Evolutionary conservation across 2,113 vertebrate genomes (phyloP).

Genomic region (Chloropsis hardwickii): DNA sequence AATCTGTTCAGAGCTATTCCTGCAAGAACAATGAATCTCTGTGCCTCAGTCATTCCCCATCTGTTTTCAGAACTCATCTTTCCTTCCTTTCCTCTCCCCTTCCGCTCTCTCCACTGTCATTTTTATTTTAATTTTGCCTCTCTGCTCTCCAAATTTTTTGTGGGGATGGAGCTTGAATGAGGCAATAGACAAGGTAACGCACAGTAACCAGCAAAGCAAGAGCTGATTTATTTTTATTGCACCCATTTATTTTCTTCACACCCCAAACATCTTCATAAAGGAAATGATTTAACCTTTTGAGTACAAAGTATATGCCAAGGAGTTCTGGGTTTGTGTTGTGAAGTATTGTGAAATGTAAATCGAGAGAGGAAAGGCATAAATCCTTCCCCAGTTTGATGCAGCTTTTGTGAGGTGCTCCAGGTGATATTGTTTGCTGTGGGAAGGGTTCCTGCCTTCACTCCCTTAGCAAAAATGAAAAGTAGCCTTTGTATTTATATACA

Average conservation of each 20-base stretch:
- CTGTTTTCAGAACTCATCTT: constrained; percentile 51
- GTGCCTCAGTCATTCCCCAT: constrained; percentile 39
- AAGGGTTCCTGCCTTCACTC: neutral
- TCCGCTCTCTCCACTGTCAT: neutral
- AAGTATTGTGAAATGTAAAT: neutral
- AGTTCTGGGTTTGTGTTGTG: neutral
- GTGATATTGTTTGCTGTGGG: neutral
- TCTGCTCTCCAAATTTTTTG: neutral
- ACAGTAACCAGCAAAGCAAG: neutral
- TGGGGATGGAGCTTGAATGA: neutral
- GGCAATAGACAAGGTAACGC: neutral
- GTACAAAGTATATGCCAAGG: neutral
- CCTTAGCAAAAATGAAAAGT: neutral
- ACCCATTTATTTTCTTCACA: neutral
- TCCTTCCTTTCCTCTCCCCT: constrained; percentile 3
- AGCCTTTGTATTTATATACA: neutral
- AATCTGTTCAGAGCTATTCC: constrained; percentile 39
- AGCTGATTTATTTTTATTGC: neutral
- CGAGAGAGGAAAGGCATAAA: neutral
- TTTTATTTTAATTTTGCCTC: neutral
- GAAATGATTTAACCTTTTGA: neutral
- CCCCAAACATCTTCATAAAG: neutral
- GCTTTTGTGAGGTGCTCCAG: neutral
- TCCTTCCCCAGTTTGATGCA: neutral
- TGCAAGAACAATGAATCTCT: constrained; percentile 50